Conservation (phyloP, 2,888 invertebrate species). For the Penaeus monodon region DNA sequence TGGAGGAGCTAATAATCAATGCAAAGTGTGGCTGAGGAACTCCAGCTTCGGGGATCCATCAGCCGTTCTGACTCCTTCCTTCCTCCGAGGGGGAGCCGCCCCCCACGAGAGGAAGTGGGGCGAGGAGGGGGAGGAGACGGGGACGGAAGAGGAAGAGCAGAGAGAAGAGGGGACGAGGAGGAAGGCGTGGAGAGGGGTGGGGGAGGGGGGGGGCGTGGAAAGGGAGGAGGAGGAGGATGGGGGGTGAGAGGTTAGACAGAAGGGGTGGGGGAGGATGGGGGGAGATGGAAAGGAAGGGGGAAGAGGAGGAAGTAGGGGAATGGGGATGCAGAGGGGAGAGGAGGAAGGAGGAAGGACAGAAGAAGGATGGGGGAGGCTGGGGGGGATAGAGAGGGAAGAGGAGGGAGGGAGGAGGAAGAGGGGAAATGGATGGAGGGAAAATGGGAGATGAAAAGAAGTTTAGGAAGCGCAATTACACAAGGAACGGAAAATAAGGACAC, state of each 20-base stretch:
- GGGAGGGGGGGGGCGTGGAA: background rate
- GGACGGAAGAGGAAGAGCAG: background rate
- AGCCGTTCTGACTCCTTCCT: constrained; percentile 18
- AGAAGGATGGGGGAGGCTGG: background rate
- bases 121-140: background rate
- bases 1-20: background rate
- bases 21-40: background rate
- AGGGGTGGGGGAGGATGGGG: too few relatives aligned
- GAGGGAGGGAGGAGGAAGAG: background rate
- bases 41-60: constrained; percentile 10
- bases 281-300: too few relatives aligned
- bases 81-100: background rate
- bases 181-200: background rate
- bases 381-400: too few relatives aligned
- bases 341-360: background rate
- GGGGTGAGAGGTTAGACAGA: too few relatives aligned
- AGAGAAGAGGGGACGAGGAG: too few relatives aligned
- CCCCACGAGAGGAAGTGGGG: background rate
- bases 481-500: too few relatives aligned
- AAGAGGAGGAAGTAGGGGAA: too few relatives aligned
- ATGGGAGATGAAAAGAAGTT: too few relatives aligned
- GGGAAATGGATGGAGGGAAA: too few relatives aligned
- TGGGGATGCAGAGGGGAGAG: too few relatives aligned
- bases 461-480: too few relatives aligned
- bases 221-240: too few relatives aligned